Evolutionary conservation across 2,888 invertebrate genomes (phyloP), one percentile per base, ranked within the genome.

Genomic region (Rotaria macrura): DNA sequence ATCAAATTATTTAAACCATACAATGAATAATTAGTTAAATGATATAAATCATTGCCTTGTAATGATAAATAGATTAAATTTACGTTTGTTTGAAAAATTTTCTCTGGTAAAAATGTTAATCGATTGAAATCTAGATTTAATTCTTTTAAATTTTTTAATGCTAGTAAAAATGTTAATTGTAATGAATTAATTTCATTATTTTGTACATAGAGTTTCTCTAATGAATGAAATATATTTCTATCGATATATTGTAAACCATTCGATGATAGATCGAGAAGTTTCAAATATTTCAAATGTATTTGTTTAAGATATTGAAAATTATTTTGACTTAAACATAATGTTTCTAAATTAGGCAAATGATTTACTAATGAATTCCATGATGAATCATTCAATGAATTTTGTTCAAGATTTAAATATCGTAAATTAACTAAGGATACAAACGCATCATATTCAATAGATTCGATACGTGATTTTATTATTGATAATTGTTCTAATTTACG

Each of bases 111-210:
- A 40, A 54, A 57, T 5, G 52, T 34, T 23, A 86, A 83, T 79
- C 84, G 85, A 55, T 86, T 86, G 38, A 65, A 83, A 65, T 86
- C 85, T 20, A 86, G 34, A 47, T 85, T 47, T 20, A 86, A 40
- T 49, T 85, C 85, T 65, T 40, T 65, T 55, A 86, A 49, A 55
- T 65, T 57, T 10, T 38, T 65, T 25, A 86, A 54, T 43, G 40
- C 23, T 57, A 34, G 49, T 38, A 86, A 83, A 83, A 85, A 86
- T 47, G 25, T 83, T 12, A 85, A 57, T 54, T 85, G 85, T 55
- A 86, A 85, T n/a, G 85, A 85, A 83, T 83, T 85, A 25, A 86
- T 25, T 40, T 85, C 86, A 57, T 86, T 86, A 65, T 86, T 86
- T 49, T 86, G 85, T 29, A 86, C 38, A 65, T 52, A 55, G 7